Conservation (phyloP, 2,797 vertebrate species). For the Limnodromus scolopaceus region DNA sequence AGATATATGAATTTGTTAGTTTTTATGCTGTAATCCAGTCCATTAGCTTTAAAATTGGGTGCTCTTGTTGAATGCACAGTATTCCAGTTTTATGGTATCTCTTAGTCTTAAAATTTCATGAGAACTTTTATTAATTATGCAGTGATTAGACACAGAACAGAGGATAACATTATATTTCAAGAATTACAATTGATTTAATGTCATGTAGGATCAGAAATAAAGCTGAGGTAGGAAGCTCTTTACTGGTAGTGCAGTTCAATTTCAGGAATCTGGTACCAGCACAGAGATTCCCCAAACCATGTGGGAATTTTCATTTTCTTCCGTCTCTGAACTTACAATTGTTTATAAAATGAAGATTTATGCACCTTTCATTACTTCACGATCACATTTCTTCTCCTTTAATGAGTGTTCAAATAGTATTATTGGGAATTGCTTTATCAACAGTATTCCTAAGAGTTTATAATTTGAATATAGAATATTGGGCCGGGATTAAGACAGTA, state of each 20-base stretch:
- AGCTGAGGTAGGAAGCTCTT: background rate
- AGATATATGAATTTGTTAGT: background rate
- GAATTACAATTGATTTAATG: background rate
- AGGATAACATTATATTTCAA: background rate
- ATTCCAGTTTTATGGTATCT: background rate
- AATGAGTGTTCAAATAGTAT: background rate
- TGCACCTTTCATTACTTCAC: background rate
- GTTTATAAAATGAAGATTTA: background rate
- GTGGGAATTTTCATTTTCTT: background rate
- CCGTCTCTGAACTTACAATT: background rate
- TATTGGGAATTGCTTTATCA: background rate
- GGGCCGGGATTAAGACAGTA: background rate
- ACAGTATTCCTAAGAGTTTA: background rate
- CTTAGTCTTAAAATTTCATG: background rate
- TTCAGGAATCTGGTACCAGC: background rate
- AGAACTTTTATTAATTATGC: background rate
- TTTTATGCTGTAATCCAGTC: background rate
- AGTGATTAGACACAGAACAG: background rate
- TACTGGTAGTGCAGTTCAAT: accelerated
- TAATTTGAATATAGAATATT: background rate
- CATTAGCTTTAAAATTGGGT: background rate
- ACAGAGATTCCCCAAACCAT: background rate
- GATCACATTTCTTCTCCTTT: background rate
- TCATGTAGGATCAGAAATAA: background rate
- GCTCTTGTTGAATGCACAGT: background rate